Percentiles rank a stretch among this genome's conserved stretches.
Evolutionary conservation across 35 echinoderm and acorn worm genomes (phyloP).

Genomic region (Hemicentrotus pulcherrimus): DNA sequence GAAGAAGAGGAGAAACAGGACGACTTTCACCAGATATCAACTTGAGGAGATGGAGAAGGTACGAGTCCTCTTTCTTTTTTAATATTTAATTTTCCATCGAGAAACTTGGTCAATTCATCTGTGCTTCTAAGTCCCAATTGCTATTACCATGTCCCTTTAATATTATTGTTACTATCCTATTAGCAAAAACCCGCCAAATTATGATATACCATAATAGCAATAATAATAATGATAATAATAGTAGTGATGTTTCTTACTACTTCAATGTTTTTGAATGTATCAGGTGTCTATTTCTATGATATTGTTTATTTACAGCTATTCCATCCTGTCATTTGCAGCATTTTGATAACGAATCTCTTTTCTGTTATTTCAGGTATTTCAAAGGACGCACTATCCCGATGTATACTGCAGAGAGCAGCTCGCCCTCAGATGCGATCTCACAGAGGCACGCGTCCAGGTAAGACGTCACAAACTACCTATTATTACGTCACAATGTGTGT

Average conservation of each 20-base stretch:
- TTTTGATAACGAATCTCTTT: not conserved
- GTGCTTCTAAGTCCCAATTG: too few relatives aligned
- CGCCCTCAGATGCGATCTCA: slow-evolving; percentile 92
- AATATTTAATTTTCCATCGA: too few relatives aligned
- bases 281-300: too few relatives aligned
- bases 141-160: too few relatives aligned
- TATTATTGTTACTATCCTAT: too few relatives aligned
- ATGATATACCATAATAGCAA: too few relatives aligned
- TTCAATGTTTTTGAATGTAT: too few relatives aligned
- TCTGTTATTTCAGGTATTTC: slow-evolving; percentile 62
- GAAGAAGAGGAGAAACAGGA: slow-evolving; percentile 95
- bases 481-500: slow-evolving; percentile 51
- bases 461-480: slow-evolving; percentile 34
- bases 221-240: too few relatives aligned
- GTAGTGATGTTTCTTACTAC: too few relatives aligned
- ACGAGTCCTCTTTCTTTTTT: not conserved
- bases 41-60: slow-evolving; percentile 98
- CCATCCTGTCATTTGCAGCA: not conserved
- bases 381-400: slow-evolving; percentile 97
- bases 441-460: slow-evolving; percentile 98
- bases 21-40: slow-evolving; percentile 98
- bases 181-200: too few relatives aligned
- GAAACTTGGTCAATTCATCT: too few relatives aligned
- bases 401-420: slow-evolving; percentile 95
- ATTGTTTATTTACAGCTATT: too few relatives aligned